These are phyloP conservation scores for Polypedilum vanderplanki DNA, from an alignment of 1,140 invertebrate genomes.

Conservation along the genomic window DNA sequence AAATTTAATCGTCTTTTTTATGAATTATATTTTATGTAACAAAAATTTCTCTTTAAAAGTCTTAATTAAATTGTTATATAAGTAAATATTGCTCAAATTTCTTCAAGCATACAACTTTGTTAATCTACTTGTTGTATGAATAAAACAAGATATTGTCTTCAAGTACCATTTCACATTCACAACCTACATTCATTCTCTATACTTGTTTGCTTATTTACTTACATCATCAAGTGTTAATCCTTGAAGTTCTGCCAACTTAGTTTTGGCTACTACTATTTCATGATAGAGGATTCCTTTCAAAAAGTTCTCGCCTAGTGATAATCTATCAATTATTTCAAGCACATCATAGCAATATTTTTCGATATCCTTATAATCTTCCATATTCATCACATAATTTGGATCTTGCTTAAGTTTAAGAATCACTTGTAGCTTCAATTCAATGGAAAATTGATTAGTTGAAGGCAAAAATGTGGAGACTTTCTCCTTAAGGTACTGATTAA, in stretches of 20 bases:
- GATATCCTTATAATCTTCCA: background rate
- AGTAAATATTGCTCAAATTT: too few species aligned
- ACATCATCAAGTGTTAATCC: background rate
- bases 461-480: conserved; percentile 46
- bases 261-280: background rate
- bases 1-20: too few species aligned
- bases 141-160: too few species aligned
- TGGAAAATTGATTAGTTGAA: conserved; percentile 47
- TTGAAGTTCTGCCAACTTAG: background rate
- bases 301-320: background rate
- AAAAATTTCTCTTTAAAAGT: background rate
- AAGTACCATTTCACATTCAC: too few species aligned
- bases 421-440: conserved; percentile 45
- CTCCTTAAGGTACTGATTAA: conserved; percentile 46
- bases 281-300: conserved; percentile 6
- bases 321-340: background rate
- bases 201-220: background rate
- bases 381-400: background rate
- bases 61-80: background rate
- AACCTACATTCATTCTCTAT: too few species aligned
- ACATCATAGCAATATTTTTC: conserved; percentile 27
- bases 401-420: conserved; percentile 31
- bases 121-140: too few species aligned
- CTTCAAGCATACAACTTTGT: too few species aligned
- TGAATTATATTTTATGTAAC: too few species aligned